Percentiles rank a stretch among this genome's conserved stretches.
phyloP scores from a whole-genome alignment of 2,113 vertebrate genomes.

The Oreochromis niloticus region DNA sequence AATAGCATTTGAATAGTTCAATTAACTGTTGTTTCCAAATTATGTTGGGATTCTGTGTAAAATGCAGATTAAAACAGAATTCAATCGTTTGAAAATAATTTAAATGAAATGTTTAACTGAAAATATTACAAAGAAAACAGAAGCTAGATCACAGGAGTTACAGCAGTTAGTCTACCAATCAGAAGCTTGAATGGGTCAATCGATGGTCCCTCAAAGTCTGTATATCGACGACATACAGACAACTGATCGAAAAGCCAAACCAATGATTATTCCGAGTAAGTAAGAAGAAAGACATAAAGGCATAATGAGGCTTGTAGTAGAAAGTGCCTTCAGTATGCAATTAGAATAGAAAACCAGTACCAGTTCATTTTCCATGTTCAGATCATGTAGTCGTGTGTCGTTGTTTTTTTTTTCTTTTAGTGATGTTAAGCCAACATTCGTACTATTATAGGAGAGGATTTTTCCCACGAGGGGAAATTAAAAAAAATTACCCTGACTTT shows the following conservation, averaged over 20 bases:
- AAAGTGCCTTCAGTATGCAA: not conserved
- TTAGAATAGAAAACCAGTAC: not conserved
- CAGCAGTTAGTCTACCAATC: not conserved
- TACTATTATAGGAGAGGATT: not conserved
- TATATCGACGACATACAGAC: not conserved
- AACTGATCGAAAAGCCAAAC: rapidly evolving
- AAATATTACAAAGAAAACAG: not conserved
- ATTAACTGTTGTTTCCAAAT: not conserved
- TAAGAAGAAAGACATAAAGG: not conserved
- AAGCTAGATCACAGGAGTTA: not conserved
- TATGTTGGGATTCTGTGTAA: not conserved
- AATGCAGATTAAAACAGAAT: not conserved
- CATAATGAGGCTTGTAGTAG: not conserved
- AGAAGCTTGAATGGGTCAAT: rapidly evolving
- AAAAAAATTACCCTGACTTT: rapidly evolving
- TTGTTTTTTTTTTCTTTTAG: not conserved
- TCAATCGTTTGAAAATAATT: not conserved
- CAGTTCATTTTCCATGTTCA: not conserved
- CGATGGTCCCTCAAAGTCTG: not conserved
- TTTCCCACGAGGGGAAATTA: not conserved
- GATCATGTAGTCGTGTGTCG: not conserved
- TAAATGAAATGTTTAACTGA: not conserved
- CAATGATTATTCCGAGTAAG: rapidly evolving
- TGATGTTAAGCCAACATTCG: not conserved
- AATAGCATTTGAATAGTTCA: not conserved